Conservation (phyloP, 2,888 invertebrate genomes). For the Buathra laborator region DNA sequence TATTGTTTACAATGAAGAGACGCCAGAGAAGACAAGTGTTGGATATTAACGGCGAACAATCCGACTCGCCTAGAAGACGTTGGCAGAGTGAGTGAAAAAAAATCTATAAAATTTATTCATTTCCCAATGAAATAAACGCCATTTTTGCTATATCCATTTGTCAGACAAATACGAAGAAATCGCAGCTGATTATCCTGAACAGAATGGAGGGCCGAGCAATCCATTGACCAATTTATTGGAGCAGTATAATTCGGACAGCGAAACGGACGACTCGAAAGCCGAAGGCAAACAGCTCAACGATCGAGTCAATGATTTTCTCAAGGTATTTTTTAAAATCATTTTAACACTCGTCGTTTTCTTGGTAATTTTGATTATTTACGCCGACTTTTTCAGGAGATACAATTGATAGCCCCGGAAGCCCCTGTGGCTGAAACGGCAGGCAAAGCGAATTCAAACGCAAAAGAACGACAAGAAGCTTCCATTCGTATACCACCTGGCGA, state of each 20-base stretch:
- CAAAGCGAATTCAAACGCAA: constrained; percentile 49
- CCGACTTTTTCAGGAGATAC: constrained; percentile 77
- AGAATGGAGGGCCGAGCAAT: constrained; percentile 79
- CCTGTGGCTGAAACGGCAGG: constrained; percentile 21
- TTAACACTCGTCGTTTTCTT: not conserved
- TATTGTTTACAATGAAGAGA: constrained; percentile 77
- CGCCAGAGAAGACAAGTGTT: constrained; percentile 81
- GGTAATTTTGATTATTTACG: constrained; percentile 13
- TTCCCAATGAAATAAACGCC: not conserved
- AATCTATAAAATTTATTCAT: not conserved
- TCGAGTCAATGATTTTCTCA: constrained; percentile 83
- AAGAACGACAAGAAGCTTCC: constrained; percentile 37
- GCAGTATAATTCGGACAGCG: constrained; percentile 84
- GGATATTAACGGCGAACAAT: constrained; percentile 79
- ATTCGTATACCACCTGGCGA: constrained; percentile 27
- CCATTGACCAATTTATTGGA: constrained; percentile 80
- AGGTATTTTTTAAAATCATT: constrained; percentile 70
- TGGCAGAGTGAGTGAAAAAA: constrained; percentile 77
- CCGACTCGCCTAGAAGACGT: constrained; percentile 76
- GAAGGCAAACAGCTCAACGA: constrained; percentile 76
- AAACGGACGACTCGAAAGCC: constrained; percentile 76
- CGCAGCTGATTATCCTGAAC: constrained; percentile 73
- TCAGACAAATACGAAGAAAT: constrained; percentile 76
- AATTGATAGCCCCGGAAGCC: constrained; percentile 79
- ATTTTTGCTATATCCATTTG: constrained; percentile 3